A percentile compares a stretch with the other conserved stretches of the same genome.
Conservation (phyloP, 2,113 vertebrate species). For the Polyodon spathula region DNA sequence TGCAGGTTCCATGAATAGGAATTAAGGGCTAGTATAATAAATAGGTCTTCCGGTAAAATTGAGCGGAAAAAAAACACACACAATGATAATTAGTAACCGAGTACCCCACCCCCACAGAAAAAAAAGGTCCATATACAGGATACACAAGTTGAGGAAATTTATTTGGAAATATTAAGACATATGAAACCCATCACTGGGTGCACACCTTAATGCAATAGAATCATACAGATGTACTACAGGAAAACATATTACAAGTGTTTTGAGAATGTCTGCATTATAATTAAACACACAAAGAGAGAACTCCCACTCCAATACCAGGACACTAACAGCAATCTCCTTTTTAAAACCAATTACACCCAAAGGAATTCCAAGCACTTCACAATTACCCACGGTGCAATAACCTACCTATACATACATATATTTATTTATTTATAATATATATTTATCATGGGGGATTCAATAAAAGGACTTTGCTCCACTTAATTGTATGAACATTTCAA, state of each 20-base stretch:
- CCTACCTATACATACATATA: conserved; percentile 75
- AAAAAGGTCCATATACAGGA: no score
- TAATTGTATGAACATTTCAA: conserved; percentile 76
- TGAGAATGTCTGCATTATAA: conserved; percentile 64
- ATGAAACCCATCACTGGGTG: conserved; percentile 65
- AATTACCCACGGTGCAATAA: conserved; percentile 73
- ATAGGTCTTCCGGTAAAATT: no score
- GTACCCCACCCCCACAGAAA: no score
- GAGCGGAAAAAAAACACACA: no score
- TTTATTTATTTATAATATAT: conserved; percentile 79
- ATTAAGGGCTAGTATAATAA: no score
- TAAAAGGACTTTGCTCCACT: conserved; percentile 69
- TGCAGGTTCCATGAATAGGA: no score
- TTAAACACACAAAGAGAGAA: no score
- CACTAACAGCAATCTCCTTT: conserved; percentile 73
- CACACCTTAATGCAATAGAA: conserved; percentile 75
- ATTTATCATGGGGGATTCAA: conserved; percentile 68
- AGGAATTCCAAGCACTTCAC: conserved; percentile 74
- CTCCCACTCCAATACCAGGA: conserved; percentile 70
- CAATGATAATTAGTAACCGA: no score
- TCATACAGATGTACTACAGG: conserved; percentile 70
- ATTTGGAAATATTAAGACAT: conserved; percentile 84
- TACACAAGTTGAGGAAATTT: conserved; percentile 77
- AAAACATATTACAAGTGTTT: conserved; percentile 71
- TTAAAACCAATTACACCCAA: conserved; percentile 73